These are phyloP conservation scores for Catocala nupta DNA, from an alignment of 2,888 invertebrate genomes.

Conservation along the genomic window DNA sequence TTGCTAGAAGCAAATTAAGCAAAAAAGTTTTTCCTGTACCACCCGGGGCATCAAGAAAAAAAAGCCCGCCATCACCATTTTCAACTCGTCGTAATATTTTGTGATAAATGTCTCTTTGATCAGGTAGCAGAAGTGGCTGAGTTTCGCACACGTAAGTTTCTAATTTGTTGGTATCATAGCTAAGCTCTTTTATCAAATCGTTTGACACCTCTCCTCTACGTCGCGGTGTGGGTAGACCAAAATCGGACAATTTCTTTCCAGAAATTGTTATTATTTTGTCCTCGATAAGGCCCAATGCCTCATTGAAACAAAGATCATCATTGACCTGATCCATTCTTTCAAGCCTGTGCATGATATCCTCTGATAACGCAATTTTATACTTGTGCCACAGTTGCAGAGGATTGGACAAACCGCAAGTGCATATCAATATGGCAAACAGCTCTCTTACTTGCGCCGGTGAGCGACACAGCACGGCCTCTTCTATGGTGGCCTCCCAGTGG, in stretches of 20 bases:
- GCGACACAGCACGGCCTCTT: conserved; percentile 48
- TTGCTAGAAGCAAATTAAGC: conserved; percentile 35
- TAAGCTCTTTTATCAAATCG: conserved; percentile 35
- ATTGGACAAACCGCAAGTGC: conserved; percentile 42
- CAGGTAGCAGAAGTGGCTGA: conserved; percentile 42
- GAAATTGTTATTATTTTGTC: conserved; percentile 47
- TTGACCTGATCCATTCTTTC: conserved; percentile 23
- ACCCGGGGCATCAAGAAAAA: conserved; percentile 39
- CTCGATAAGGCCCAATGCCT: conserved; percentile 42
- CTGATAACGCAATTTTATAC: conserved; percentile 21
- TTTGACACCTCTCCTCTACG: conserved; percentile 36
- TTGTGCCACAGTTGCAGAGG: conserved; percentile 26
- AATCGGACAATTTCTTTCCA: conserved; percentile 45
- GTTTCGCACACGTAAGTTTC: conserved; percentile 46
- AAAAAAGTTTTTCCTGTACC: conserved; percentile 48
- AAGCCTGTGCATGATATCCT: conserved; percentile 32
- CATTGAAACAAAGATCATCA: conserved; percentile 38
- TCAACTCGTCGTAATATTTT: conserved; percentile 17
- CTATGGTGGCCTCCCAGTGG: conserved; percentile 34
- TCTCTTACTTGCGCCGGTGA: conserved; percentile 22
- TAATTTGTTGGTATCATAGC: conserved; percentile 46
- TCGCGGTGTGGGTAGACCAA: conserved; percentile 43
- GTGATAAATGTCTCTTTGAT: conserved; percentile 32
- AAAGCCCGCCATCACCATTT: no score
- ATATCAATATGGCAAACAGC: conserved; percentile 13